phyloP scores from a whole-genome alignment of 2,113 vertebrate genomes.

The Phaethon lepturus region DNA sequence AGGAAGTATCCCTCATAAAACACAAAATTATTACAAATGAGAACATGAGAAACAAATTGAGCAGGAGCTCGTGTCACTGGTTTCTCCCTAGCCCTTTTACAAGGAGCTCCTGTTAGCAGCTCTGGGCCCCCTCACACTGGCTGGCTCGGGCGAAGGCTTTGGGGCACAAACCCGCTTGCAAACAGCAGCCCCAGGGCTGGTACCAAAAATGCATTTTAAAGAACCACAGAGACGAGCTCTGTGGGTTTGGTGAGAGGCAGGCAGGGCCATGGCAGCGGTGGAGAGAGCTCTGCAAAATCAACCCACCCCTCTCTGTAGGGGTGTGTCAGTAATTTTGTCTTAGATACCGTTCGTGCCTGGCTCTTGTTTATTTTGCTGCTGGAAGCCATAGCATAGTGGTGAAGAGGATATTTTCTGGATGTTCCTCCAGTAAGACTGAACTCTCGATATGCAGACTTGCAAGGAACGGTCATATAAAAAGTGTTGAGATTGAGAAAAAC shows the following conservation, averaged over 20 bases:
- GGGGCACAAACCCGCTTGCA: neutral
- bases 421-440: neutral
- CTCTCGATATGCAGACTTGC: neutral
- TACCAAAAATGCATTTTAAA: neutral
- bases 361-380: neutral
- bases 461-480: neutral
- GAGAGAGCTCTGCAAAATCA: neutral
- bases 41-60: conserved; percentile 57
- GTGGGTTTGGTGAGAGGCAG: neutral
- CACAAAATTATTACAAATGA: conserved; percentile 34
- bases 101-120: conserved; percentile 13
- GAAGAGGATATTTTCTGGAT: neutral
- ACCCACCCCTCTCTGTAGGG: neutral
- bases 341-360: neutral
- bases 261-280: rapidly evolving
- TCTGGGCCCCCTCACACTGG: neutral
- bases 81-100: conserved; percentile 29
- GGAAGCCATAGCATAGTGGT: neutral
- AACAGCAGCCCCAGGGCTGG: neutral
- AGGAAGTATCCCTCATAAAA: conserved; percentile 70
- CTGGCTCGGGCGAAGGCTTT: neutral
- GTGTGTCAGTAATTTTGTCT: neutral
- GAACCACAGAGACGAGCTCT: neutral
- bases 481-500: neutral
- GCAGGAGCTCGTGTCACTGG: neutral